Conservation (phyloP, 1,140 invertebrate species). For the Zelostemma sp. region DNA sequence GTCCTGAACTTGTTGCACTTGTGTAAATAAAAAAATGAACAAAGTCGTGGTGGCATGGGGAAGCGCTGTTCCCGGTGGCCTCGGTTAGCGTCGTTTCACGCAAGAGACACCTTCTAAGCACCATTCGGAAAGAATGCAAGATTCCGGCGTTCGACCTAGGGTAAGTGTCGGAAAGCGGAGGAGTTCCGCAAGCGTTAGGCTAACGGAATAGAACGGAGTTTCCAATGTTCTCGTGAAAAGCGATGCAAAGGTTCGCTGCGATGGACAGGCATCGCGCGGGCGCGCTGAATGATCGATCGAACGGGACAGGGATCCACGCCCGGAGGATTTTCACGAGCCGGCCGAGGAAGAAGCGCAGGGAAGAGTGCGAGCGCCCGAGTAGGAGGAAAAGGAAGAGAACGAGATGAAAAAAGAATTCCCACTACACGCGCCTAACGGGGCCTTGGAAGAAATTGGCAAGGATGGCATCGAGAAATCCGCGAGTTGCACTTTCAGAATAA, state of each 20-base stretch:
- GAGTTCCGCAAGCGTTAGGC: constrained; percentile 39
- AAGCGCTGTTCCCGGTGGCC: neutral
- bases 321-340: constrained; percentile 53
- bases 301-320: constrained; percentile 50
- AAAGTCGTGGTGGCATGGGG: neutral
- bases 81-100: neutral
- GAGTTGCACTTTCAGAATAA: constrained; percentile 46
- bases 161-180: constrained; percentile 35
- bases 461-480: constrained; percentile 43
- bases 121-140: constrained; percentile 34
- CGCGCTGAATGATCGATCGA: constrained; percentile 44
- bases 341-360: constrained; percentile 38
- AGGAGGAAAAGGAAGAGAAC: constrained; percentile 24
- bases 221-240: constrained; percentile 42
- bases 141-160: constrained; percentile 39
- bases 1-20: no score
- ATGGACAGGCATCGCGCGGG: constrained; percentile 35
- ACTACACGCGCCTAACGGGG: constrained; percentile 51
- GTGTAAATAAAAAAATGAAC: no score
- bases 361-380: constrained; percentile 28
- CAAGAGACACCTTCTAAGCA: constrained; percentile 28
- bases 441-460: constrained; percentile 47
- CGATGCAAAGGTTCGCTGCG: constrained; percentile 34
- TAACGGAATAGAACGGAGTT: constrained; percentile 41
- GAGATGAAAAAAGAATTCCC: constrained; percentile 44